These are phyloP conservation scores for Leiothrix lutea DNA, from an alignment of 2,113 vertebrate species.

Conservation along the genomic window DNA sequence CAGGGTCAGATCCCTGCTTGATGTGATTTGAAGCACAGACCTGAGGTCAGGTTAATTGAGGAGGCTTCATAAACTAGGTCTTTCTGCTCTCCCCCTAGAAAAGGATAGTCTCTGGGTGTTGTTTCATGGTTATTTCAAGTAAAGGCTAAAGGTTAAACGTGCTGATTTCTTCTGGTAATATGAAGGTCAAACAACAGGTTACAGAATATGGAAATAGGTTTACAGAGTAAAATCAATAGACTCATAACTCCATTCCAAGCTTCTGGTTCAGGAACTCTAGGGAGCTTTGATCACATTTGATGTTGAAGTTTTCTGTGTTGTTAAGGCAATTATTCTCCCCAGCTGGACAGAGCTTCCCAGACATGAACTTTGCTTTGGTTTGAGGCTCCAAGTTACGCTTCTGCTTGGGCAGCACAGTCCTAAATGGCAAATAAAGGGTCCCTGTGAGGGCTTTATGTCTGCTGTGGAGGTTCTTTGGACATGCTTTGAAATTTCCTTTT, in stretches of 20 bases:
- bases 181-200: neutral
- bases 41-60: neutral
- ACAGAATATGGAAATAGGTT: neutral
- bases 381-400: neutral
- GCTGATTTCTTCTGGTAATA: neutral
- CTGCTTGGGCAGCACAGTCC: neutral
- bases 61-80: neutral
- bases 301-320: neutral
- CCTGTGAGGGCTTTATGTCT: neutral
- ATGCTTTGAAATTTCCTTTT: neutral
- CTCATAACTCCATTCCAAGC: neutral
- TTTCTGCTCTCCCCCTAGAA: neutral
- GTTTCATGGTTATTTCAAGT: neutral
- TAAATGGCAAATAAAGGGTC: neutral
- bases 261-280: neutral
- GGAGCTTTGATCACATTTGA: neutral
- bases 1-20: neutral
- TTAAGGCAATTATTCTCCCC: neutral
- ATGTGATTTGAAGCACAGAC: neutral
- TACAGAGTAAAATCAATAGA: neutral
- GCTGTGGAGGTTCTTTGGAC: neutral
- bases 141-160: neutral
- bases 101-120: neutral
- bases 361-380: neutral
- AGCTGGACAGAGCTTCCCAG: neutral